These are phyloP conservation scores for Caenorhabditis parvicauda DNA, from an alignment of 2,888 invertebrate species.

Conservation along the genomic window DNA sequence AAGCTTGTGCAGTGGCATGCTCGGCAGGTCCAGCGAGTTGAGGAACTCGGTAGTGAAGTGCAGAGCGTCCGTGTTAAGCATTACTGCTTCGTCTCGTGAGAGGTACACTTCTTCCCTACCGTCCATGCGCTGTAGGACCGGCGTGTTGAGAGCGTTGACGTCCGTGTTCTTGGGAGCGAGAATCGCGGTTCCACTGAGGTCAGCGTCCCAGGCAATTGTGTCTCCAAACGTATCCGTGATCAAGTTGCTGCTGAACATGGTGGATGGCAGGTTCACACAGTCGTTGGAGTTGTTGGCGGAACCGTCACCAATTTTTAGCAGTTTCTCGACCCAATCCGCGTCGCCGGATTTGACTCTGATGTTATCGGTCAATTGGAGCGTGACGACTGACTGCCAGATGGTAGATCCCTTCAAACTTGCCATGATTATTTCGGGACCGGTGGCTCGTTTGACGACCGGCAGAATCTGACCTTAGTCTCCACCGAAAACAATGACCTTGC, in stretches of 20 bases:
- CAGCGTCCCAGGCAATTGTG: not conserved
- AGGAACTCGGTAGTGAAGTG: too few relatives aligned
- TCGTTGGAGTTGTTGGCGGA: not conserved
- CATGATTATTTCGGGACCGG: slow-evolving; percentile 1
- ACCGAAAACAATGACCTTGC: slow-evolving; percentile 13
- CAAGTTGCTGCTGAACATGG: not conserved
- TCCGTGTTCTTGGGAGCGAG: slow-evolving; percentile 5
- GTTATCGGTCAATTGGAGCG: slow-evolving; percentile 5
- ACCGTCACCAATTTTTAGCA: slow-evolving; percentile 9
- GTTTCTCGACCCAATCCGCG: slow-evolving; percentile 5
- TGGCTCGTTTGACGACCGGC: slow-evolving; percentile 12
- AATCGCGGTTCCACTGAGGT: slow-evolving; percentile 1
- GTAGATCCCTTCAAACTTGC: slow-evolving; percentile 8
- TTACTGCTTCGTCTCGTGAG: too few relatives aligned
- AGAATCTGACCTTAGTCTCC: slow-evolving; percentile 25
- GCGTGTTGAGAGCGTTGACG: not conserved
- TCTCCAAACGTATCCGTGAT: not conserved
- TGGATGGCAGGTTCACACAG: not conserved
- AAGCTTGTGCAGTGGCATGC: slow-evolving; percentile 4
- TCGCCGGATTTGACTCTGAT: slow-evolving; percentile 4
- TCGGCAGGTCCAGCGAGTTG: not conserved
- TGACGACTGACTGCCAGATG: slow-evolving; percentile 7
- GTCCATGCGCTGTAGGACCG: slow-evolving; percentile 2
- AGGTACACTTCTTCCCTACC: not conserved
- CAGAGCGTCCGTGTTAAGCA: too few relatives aligned